These are phyloP conservation scores for Otus sunia DNA, from an alignment of 2,113 vertebrate genomes.

Conservation along the genomic window DNA sequence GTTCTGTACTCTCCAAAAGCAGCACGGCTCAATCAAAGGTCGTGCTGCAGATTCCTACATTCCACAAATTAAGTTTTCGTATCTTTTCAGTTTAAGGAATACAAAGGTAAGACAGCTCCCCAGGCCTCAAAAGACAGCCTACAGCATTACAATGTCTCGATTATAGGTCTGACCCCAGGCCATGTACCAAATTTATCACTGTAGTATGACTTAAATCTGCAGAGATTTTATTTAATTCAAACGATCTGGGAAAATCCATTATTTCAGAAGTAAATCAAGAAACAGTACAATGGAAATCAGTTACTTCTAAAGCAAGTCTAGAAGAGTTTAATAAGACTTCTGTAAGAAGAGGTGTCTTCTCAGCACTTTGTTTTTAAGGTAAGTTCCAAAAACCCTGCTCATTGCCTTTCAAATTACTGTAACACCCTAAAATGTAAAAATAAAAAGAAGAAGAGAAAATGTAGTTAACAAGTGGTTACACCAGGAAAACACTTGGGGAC, in stretches of 20 bases:
- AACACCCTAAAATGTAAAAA: constrained; percentile 88
- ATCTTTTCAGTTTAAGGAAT: not conserved
- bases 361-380: constrained; percentile 74
- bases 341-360: constrained; percentile 78
- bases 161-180: constrained; percentile 29
- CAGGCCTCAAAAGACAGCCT: constrained; percentile 50
- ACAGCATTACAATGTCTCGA: constrained; percentile 20
- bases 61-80: not conserved
- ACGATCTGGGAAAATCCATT: constrained; percentile 41
- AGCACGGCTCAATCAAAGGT: constrained; percentile 27
- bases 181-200: not conserved
- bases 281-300: constrained; percentile 73
- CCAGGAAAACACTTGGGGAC: constrained; percentile 90
- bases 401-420: constrained; percentile 82
- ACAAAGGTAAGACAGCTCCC: constrained; percentile 48
- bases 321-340: constrained; percentile 77
- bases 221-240: constrained; percentile 55
- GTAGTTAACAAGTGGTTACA: constrained; percentile 89
- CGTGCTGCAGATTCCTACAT: constrained; percentile 29
- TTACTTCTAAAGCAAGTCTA: constrained; percentile 77
- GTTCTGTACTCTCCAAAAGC: constrained; percentile 4
- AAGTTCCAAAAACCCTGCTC: constrained; percentile 81
- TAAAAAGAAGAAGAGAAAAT: constrained; percentile 82
- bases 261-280: constrained; percentile 71
- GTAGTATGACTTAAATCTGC: constrained; percentile 27